Evolutionary conservation across 2,113 vertebrate genomes (phyloP).

Genomic region (Trematomus loennbergii): DNA sequence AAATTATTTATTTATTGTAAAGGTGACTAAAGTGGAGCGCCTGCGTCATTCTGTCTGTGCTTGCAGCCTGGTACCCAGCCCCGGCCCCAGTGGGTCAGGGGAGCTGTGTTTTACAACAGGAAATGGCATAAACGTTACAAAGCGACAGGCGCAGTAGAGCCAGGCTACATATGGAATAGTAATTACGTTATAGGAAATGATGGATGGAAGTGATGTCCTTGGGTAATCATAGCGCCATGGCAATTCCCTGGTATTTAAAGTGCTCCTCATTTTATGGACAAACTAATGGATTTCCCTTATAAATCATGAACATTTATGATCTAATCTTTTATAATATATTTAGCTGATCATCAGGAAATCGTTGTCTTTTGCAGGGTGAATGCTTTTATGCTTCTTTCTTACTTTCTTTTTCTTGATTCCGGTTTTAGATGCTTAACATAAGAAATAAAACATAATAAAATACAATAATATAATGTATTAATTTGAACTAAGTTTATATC

Average conservation of each 20-base stretch:
- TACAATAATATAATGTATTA: background rate
- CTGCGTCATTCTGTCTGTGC: conserved; percentile 51
- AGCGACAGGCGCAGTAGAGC: conserved; percentile 14
- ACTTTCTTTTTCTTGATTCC: background rate
- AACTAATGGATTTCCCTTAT: conserved; percentile 47
- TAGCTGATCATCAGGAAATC: background rate
- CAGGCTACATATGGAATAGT: conserved; percentile 57
- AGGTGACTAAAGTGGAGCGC: conserved; percentile 45
- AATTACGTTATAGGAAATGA: conserved; percentile 57
- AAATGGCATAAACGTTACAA: conserved; percentile 53
- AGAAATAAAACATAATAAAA: background rate
- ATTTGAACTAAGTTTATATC: background rate
- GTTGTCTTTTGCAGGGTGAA: background rate
- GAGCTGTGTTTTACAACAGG: conserved; percentile 62
- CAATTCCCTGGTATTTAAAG: conserved; percentile 34
- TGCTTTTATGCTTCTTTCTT: background rate
- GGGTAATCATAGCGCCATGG: conserved; percentile 31
- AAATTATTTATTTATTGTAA: conserved; percentile 64
- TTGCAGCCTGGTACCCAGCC: conserved; percentile 2
- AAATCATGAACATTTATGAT: conserved; percentile 27
- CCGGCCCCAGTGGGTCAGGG: conserved; percentile 34
- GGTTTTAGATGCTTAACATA: background rate
- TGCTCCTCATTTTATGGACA: conserved; percentile 11
- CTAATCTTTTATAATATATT: background rate
- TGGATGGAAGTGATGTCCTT: conserved; percentile 38